Evolutionary conservation across 2,797 vertebrate species (phyloP).

Genomic region (Atherinosoma microstoma): DNA sequence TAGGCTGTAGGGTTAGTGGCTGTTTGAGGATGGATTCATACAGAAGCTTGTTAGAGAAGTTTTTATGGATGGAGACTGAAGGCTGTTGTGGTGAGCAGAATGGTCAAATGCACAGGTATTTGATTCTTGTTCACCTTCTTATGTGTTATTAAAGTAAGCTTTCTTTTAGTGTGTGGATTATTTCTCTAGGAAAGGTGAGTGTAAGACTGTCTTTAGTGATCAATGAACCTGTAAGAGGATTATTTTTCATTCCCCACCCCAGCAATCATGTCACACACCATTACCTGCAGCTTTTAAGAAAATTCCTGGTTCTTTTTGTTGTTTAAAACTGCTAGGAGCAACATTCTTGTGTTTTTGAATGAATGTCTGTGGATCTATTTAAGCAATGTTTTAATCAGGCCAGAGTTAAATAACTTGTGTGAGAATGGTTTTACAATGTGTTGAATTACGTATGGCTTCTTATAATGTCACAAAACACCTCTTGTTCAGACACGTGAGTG

Average conservation of each 20-base stretch:
- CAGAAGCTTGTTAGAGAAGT: conserved; percentile 18
- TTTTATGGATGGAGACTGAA: background rate
- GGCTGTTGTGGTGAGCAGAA: background rate
- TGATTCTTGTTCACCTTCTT: background rate
- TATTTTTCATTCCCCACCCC: background rate
- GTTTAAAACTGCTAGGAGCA: background rate
- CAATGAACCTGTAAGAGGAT: background rate
- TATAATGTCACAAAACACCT: background rate
- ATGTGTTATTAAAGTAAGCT: background rate
- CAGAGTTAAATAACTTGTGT: background rate
- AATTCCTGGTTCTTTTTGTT: too few species aligned
- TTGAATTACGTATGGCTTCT: background rate
- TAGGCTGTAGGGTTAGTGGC: conserved; percentile 10
- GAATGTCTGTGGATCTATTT: background rate
- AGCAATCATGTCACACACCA: background rate
- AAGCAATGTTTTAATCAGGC: background rate
- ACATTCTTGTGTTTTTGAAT: background rate
- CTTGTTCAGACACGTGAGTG: background rate
- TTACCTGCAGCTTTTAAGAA: background rate
- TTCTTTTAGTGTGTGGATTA: background rate
- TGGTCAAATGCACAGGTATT: background rate
- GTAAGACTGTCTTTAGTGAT: background rate
- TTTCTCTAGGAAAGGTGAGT: conserved; percentile 1
- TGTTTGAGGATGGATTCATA: conserved; percentile 26
- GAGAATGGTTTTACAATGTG: background rate